These are phyloP conservation scores for Drosophila antonietae DNA, from an alignment of 2,888 invertebrate genomes.

Conservation along the genomic window DNA sequence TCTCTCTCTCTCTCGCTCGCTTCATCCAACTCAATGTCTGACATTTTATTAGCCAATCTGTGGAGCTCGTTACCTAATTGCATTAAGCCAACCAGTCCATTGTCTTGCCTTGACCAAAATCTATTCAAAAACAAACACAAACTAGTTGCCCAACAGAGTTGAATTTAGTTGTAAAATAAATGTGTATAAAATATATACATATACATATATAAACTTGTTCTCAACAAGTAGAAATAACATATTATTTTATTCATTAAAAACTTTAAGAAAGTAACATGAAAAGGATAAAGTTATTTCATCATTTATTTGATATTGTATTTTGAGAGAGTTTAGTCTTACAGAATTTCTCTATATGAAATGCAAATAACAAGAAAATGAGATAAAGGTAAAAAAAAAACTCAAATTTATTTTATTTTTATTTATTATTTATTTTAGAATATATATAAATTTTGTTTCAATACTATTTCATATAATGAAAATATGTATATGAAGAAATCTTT, in stretches of 20 bases:
- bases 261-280: too few species aligned
- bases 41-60: slow-evolving; percentile 52
- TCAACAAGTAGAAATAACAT: neutral
- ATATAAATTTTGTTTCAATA: too few species aligned
- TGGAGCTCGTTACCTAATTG: slow-evolving; percentile 61
- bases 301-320: too few species aligned
- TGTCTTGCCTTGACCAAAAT: slow-evolving; percentile 17
- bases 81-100: slow-evolving; percentile 47
- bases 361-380: too few species aligned
- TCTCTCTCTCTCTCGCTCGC: slow-evolving; percentile 7
- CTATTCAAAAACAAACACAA: neutral
- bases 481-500: too few species aligned
- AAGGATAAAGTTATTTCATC: too few species aligned
- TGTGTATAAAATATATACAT: neutral
- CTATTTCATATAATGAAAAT: too few species aligned
- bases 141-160: neutral
- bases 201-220: neutral
- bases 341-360: too few species aligned
- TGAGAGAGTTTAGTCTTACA: too few species aligned
- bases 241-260: neutral
- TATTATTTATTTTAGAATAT: too few species aligned
- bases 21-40: slow-evolving; percentile 2
- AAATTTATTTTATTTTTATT: too few species aligned
- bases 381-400: too few species aligned
- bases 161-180: neutral